Evolutionary conservation across 2,113 vertebrate species (phyloP).

Genomic region (Syngnathus scovelli): DNA sequence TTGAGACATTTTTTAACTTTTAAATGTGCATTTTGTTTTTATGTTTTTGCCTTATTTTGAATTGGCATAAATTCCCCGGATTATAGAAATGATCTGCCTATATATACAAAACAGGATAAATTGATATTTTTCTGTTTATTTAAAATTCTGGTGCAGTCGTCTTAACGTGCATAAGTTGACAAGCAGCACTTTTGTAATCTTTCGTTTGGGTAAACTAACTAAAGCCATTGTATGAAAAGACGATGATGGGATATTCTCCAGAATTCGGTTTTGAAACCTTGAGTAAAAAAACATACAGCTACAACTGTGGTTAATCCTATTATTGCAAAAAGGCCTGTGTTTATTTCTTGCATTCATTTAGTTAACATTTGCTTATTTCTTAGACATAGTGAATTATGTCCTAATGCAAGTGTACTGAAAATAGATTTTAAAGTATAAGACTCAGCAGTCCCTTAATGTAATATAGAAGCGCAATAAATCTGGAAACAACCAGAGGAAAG

Average conservation of each 20-base stretch:
- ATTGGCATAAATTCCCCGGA: not conserved
- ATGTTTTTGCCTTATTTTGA: not conserved
- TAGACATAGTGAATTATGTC: not conserved
- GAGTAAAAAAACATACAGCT: not conserved
- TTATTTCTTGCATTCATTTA: slow-evolving; percentile 1
- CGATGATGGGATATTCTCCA: not conserved
- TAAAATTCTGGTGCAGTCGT: not conserved
- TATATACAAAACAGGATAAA: not conserved
- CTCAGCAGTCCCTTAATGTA: slow-evolving; percentile 36
- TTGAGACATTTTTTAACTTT: not conserved
- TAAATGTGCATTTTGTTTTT: not conserved
- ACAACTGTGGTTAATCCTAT: not conserved
- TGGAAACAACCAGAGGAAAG: slow-evolving; percentile 2
- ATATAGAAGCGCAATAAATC: slow-evolving; percentile 28
- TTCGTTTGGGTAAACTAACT: not conserved
- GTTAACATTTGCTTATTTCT: slow-evolving; percentile 15
- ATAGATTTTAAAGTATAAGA: slow-evolving; percentile 5
- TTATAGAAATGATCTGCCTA: not conserved
- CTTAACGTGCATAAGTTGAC: not conserved
- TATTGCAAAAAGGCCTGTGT: not conserved
- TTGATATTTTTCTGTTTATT: not conserved
- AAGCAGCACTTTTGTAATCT: not conserved
- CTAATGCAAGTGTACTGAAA: not conserved
- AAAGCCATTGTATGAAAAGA: not conserved
- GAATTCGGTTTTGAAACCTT: not conserved